Evolutionary conservation across 23 tunicate genomes (phyloP).

Genomic region (Trididemnum nubilum): DNA sequence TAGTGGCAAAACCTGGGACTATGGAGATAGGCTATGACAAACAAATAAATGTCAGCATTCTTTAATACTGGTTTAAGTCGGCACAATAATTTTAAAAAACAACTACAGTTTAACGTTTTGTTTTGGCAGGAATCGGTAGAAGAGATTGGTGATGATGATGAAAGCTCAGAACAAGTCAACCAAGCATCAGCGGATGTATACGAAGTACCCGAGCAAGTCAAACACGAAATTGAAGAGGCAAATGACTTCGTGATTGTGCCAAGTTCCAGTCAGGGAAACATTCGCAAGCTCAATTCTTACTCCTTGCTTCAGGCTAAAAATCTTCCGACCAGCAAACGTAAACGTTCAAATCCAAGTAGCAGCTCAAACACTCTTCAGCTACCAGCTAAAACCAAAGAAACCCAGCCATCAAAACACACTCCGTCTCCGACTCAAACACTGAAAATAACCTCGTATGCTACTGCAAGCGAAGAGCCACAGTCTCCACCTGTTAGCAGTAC

Average conservation of each 20-base stretch:
- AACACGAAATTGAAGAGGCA: neutral
- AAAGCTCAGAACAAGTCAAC: neutral
- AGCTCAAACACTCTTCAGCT: neutral
- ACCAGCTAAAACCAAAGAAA: neutral
- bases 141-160: too few species aligned
- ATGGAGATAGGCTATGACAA: too few species aligned
- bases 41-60: too few species aligned
- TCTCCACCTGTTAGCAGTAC: slow-evolving; percentile 13
- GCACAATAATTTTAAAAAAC: too few species aligned
- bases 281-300: neutral
- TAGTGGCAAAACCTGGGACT: too few species aligned
- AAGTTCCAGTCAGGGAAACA: neutral
- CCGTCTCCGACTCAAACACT: neutral
- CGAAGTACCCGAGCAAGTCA: slow-evolving; percentile 2
- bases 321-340: neutral
- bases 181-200: neutral
- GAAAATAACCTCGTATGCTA: too few species aligned
- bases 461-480: neutral
- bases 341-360: neutral
- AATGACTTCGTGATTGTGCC: slow-evolving; percentile 17
- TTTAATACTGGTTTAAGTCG: too few species aligned
- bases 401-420: neutral
- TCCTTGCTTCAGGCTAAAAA: neutral
- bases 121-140: too few species aligned
- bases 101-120: too few species aligned